phyloP scores from a whole-genome alignment of 1,140 invertebrate genomes.

The Charaxes varanes region DNA sequence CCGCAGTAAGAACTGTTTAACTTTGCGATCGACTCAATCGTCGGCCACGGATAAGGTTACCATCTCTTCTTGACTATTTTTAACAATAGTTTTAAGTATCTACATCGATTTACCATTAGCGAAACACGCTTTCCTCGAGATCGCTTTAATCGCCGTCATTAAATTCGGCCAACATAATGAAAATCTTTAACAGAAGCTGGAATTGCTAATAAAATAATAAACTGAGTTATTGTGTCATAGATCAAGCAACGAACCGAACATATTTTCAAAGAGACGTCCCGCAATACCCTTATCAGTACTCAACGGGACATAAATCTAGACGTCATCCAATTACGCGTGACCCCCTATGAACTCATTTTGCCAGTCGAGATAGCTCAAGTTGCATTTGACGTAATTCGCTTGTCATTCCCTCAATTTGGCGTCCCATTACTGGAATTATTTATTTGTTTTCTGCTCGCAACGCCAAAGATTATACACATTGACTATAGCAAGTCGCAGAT shows the following conservation, averaged over 20 bases:
- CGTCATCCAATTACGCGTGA: constrained; percentile 7
- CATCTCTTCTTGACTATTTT: too few relatives aligned
- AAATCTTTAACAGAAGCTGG: too few relatives aligned
- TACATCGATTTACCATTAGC: too few relatives aligned
- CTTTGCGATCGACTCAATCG: too few relatives aligned
- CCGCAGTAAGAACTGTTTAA: too few relatives aligned
- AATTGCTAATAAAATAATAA: too few relatives aligned
- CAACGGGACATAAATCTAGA: constrained; percentile 15
- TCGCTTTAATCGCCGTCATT: too few relatives aligned
- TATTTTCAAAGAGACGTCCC: constrained; percentile 10
- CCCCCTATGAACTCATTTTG: constrained; percentile 10
- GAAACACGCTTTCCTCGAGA: too few relatives aligned
- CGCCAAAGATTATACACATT: constrained; percentile 26
- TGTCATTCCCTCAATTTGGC: constrained; percentile 40
- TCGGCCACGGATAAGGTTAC: too few relatives aligned
- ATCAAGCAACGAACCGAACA: constrained; percentile 13
- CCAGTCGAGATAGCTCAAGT: constrained; percentile 24
- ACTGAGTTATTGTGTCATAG: constrained; percentile 9
- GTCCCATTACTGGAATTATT: constrained; percentile 48
- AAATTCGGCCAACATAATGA: too few relatives aligned
- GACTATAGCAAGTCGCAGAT: not conserved
- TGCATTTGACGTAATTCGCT: constrained; percentile 30
- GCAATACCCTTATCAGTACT: constrained; percentile 21
- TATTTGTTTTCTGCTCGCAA: constrained; percentile 45
- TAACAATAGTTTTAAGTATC: too few relatives aligned